phyloP scores from a whole-genome alignment of 1,140 invertebrate species.

The Acromyrmex heyeri region DNA sequence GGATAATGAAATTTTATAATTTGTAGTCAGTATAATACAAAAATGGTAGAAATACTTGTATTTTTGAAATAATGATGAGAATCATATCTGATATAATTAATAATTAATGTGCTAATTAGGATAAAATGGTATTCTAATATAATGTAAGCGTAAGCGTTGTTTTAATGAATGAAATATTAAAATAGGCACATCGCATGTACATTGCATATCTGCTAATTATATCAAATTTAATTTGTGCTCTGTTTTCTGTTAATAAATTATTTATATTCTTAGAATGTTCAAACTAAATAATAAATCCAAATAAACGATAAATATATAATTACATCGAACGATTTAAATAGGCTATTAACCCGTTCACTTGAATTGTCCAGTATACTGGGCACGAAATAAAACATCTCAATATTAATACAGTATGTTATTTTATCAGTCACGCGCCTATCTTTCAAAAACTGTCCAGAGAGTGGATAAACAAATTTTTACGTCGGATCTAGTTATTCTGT shows the following conservation, averaged over 20 bases:
- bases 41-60: not conserved
- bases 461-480: too few relatives aligned
- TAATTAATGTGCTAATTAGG: slow-evolving; percentile 12
- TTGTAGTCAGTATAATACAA: not conserved
- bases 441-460: too few relatives aligned
- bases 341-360: too few relatives aligned
- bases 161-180: slow-evolving; percentile 29
- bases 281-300: not conserved
- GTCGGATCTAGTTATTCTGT: too few relatives aligned
- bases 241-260: not conserved
- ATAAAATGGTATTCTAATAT: slow-evolving; percentile 9
- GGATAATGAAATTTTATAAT: slow-evolving; percentile 32
- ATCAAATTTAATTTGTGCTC: not conserved
- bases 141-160: not conserved
- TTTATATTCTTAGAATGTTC: not conserved
- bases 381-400: too few relatives aligned
- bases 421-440: too few relatives aligned
- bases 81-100: not conserved
- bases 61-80: not conserved
- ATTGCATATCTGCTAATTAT: not conserved
- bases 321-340: not conserved
- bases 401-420: too few relatives aligned
- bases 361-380: too few relatives aligned
- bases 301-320: too few relatives aligned
- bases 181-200: not conserved